Conservation (phyloP, 2,113 vertebrate species). For the Sialia sialis region DNA sequence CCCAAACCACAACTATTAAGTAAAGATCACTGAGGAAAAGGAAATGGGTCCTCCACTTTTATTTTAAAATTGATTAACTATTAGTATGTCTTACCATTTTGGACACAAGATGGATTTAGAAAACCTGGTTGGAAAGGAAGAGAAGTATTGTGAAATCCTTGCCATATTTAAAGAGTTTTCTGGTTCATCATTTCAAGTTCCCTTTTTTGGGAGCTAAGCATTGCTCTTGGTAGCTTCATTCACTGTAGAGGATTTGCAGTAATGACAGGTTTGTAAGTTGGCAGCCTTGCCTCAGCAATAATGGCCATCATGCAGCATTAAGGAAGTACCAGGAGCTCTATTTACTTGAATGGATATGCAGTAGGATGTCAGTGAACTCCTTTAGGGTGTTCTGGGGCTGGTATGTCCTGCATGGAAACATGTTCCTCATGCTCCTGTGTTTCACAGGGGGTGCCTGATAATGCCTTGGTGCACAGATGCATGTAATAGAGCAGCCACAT, state of each 20-base stretch:
- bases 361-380: neutral
- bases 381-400: neutral
- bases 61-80: neutral
- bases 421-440: neutral
- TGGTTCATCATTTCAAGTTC: neutral
- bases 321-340: neutral
- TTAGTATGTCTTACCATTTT: neutral
- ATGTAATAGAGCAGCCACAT: neutral
- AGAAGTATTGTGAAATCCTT: neutral
- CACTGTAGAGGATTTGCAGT: neutral
- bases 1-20: neutral
- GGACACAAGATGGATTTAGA: neutral
- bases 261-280: neutral
- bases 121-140: neutral
- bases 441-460: neutral
- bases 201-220: accelerated
- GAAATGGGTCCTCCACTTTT: neutral
- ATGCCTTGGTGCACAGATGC: neutral
- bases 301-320: neutral
- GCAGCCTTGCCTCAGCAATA: neutral
- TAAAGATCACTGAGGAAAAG: neutral
- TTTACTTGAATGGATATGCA: neutral
- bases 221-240: neutral
- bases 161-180: neutral
- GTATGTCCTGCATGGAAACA: accelerated